Evolutionary conservation across 30 jellyfish, hydroid and myxozoan genomes (phyloP).

Genomic region (Cassiopea xamachana): DNA sequence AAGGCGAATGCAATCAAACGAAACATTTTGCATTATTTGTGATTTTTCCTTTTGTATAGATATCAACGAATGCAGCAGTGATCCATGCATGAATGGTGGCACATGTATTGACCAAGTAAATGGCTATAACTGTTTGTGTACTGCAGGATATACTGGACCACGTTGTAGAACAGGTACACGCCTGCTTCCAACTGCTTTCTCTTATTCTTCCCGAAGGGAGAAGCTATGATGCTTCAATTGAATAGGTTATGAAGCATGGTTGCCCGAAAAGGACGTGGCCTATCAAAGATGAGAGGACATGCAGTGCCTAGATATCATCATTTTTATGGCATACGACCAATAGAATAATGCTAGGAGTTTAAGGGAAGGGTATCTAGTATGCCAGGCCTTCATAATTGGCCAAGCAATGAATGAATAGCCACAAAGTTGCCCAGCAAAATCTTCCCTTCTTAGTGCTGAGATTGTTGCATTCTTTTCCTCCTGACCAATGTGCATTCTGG

Average conservation of each 20-base stretch:
- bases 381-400: too few relatives aligned
- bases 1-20: not conserved
- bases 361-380: too few relatives aligned
- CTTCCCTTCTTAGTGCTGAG: too few relatives aligned
- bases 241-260: not conserved
- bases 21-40: not conserved
- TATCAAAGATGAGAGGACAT: not conserved
- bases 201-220: not conserved
- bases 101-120: not conserved
- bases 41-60: not conserved
- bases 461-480: too few relatives aligned
- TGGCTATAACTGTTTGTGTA: not conserved
- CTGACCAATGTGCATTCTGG: too few relatives aligned
- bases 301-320: too few relatives aligned
- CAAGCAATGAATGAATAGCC: too few relatives aligned
- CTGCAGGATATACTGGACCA: not conserved
- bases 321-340: not conserved
- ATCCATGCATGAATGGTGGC: not conserved
- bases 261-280: too few relatives aligned
- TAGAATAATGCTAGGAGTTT: too few relatives aligned
- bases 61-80: not conserved
- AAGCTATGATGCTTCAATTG: not conserved
- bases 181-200: not conserved
- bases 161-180: not conserved
- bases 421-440: too few relatives aligned